Base-by-base conservation (phyloP, 2,113 vertebrate genomes). In the Chloropsis hardwickii region DNA sequence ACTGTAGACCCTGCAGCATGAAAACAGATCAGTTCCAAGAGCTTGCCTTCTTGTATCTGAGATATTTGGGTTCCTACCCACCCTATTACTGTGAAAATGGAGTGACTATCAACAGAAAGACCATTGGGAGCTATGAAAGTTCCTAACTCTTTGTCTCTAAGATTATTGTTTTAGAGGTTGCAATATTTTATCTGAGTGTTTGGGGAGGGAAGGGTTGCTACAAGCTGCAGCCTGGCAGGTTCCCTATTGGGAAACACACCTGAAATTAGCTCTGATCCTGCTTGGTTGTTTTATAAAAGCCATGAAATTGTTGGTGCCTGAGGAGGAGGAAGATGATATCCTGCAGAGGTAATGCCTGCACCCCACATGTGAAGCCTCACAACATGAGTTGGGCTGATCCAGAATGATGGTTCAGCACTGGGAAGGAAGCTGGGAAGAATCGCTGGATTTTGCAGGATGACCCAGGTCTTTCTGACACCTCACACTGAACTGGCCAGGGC, bases 351-450 rank as follows among this genome's bases (percentile, higher is more conserved):
- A 80, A 83, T 2, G 6, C 21, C 45, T 65, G 27, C 33, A 60
- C 7, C 15, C 14, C 6, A 7, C 1, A 2, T 4, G 11, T 8
- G 56, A 78, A 74, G 21, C 25, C 73, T 39, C 6, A 2, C 2
- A 10, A 13, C 39, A 50, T 2, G 10, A 82, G 14, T 2, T 1
- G 0, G 27, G 29, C 57, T 79, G 74, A 27, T n/a, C 24, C 48
- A 74, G 19, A 11, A 3, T 60, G 27, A n/a, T 14, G 16, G 28
- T 37, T 50, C 51, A 53, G 33, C 25, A 13, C 51, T 1, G 0
- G 45, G 25, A 37, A 58, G 23, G 48, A 39, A 66, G 57, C 50
- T 51, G 15, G n/a, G 42, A 86, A 86, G 29, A 12, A 39, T 1
- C 2, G 50, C 6, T 61, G n/a, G 8, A 3, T 74, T 79, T 90